Evolutionary conservation across 2,888 invertebrate species (phyloP).

Genomic region (Melangyna quadrimaculata): DNA sequence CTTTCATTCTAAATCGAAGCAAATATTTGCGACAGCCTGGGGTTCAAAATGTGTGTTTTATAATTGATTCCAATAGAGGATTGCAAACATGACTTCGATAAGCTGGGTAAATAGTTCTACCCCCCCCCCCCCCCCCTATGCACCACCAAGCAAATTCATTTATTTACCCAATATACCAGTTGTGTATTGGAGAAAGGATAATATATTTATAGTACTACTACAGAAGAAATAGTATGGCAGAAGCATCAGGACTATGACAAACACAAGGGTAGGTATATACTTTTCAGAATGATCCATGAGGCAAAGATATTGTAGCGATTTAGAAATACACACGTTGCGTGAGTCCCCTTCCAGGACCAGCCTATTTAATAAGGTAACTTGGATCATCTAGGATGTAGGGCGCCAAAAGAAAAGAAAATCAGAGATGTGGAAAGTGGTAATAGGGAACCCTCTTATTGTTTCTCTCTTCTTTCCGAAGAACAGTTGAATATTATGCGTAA

Average conservation of each 20-base stretch:
- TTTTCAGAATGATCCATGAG: slow-evolving; percentile 30
- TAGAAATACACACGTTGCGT: slow-evolving; percentile 22
- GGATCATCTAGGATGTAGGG: background rate
- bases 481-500: too few relatives aligned
- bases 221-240: background rate
- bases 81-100: slow-evolving; percentile 70
- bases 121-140: too few relatives aligned
- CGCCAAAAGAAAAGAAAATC: too few relatives aligned
- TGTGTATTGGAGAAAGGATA: slow-evolving; percentile 12
- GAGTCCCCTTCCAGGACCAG: background rate
- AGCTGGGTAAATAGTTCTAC: slow-evolving; percentile 64
- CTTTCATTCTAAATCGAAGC: slow-evolving; percentile 47
- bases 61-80: slow-evolving; percentile 71
- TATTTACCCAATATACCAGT: slow-evolving; percentile 42
- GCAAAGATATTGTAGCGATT: background rate
- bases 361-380: background rate
- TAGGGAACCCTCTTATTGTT: too few relatives aligned
- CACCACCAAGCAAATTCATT: slow-evolving; percentile 59
- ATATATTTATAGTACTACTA: background rate
- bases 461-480: too few relatives aligned
- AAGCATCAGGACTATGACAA: slow-evolving; percentile 28
- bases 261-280: background rate
- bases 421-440: too few relatives aligned
- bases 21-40: slow-evolving; percentile 59
- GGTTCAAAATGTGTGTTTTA: slow-evolving; percentile 67